Base-by-base conservation (phyloP, 2,888 invertebrate species). In the Andrena flavipes region DNA sequence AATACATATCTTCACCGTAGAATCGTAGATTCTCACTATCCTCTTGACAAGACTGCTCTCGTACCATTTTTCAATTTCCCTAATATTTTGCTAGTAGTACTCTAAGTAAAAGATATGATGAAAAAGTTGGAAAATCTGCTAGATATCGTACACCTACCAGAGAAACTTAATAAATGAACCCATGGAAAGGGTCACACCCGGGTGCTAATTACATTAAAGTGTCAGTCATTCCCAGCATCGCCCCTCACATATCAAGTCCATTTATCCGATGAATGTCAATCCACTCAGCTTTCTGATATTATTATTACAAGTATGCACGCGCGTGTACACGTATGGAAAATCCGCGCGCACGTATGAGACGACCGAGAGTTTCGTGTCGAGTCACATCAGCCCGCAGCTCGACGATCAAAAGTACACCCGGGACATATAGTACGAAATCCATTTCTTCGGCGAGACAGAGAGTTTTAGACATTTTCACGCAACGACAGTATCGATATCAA, bases 401-500 rank as follows among this genome's bases (percentile, higher is more conserved):
- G 33, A 2, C 68, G 49, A 77, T 75, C 75, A 68, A 56, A 51
- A 33, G n/a, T 29, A 23, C 69, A 16, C 4, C 20, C 54, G 26
- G 3, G 8, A 13, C 26, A 23, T 23, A 48, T 13, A 35, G n/a
- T 16, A 30, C n/a, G 54, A 30, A 69, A 80, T 68, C 80, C 68
- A 65, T 80, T 80, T 69, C 16, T 26, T 16, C 42, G 23, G 5
- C 1, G 7, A 4, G 16, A 48, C 8, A 35, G 59, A 72, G 69
- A 73, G 54, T 59, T 69, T 59, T 48, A 20, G 10, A 48, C 23
- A 35, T 29, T 48, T 49, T 64, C 77, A 23, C 65, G 48, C 65
- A 49, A 68, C 69, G 63, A 42, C 20, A 10, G 64, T 60, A 73
- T 80, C 80, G 35, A 86, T 85, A 87, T 83, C 88, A 76, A 49